These are phyloP conservation scores for Synanthedon formicaeformis DNA, from an alignment of 2,888 invertebrate species.

Conservation along the genomic window DNA sequence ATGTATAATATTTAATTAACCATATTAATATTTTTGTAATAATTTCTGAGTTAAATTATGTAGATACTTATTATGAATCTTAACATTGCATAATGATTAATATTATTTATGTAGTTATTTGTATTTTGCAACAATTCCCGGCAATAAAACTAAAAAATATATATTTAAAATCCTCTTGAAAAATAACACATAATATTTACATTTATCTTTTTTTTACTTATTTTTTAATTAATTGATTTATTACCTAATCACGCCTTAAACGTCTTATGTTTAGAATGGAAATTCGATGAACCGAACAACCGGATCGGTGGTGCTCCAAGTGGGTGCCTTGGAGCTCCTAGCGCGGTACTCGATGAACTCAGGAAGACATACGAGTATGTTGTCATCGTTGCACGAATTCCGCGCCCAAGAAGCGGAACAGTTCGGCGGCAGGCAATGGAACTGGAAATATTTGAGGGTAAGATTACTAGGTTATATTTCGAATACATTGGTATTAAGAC, in stretches of 20 bases:
- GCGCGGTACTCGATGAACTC: conserved; percentile 63
- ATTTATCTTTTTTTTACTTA: no score
- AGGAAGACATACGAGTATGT: conserved; percentile 54
- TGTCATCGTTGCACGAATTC: conserved; percentile 68
- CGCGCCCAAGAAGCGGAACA: conserved; percentile 64
- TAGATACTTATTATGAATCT: no score
- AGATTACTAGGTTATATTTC: conserved; percentile 3
- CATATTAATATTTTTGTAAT: no score
- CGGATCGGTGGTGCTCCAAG: conserved; percentile 60
- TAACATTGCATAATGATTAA: no score
- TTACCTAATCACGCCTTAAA: background rate
- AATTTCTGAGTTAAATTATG: no score
- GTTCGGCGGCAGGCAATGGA: conserved; percentile 72
- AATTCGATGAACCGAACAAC: conserved; percentile 37
- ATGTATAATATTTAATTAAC: no score
- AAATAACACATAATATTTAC: no score
- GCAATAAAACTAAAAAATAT: no score
- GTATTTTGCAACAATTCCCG: no score
- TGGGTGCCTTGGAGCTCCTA: conserved; percentile 52
- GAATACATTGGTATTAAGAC: no score
- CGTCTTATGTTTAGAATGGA: conserved; percentile 24
- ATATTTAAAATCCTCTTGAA: no score
- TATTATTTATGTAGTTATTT: no score
- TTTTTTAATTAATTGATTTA: background rate
- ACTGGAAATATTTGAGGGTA: conserved; percentile 75